Conservation (phyloP, 2,113 vertebrate genomes). For the Arvicanthis niloticus region DNA sequence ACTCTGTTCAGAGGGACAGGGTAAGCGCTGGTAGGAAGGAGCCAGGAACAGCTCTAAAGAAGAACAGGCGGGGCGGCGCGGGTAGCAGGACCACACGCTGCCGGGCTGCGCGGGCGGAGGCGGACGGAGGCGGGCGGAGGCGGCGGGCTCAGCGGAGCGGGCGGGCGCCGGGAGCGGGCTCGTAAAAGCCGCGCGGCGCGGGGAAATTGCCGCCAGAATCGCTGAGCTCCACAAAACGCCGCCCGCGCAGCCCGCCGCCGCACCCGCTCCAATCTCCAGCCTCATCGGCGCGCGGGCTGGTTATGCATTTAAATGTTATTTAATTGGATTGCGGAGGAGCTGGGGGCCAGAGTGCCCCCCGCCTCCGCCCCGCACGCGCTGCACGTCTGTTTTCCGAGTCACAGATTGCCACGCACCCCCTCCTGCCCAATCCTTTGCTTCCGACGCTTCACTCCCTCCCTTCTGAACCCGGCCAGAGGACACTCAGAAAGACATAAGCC, state of each 20-base stretch:
- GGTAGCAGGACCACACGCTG: background rate
- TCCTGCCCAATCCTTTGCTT: background rate
- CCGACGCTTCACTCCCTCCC: conserved; percentile 38
- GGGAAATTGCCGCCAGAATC: conserved; percentile 85
- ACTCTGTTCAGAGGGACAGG: background rate
- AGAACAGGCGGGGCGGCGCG: background rate
- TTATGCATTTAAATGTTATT: conserved; percentile 89
- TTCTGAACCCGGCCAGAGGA: conserved; percentile 61
- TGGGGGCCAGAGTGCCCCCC: conserved; percentile 81
- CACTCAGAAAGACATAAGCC: conserved; percentile 68
- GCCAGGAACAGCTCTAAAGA: conserved; percentile 21
- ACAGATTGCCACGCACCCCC: conserved; percentile 74
- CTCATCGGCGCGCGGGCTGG: conserved; percentile 82
- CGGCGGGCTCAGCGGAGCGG: conserved; percentile 49
- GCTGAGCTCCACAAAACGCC: conserved; percentile 86
- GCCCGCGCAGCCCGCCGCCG: conserved; percentile 80
- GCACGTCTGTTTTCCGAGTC: conserved; percentile 81
- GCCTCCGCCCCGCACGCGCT: conserved; percentile 71
- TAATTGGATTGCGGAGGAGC: conserved; percentile 87
- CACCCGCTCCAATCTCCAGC: conserved; percentile 85
- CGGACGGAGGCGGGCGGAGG: conserved; percentile 35
- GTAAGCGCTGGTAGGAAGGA: background rate
- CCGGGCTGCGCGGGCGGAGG: conserved; percentile 39
- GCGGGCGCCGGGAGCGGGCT: conserved; percentile 80
- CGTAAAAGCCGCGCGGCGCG: conserved; percentile 80